Base-by-base conservation (phyloP, 2,113 vertebrate species). In the Amphiprion ocellaris region DNA sequence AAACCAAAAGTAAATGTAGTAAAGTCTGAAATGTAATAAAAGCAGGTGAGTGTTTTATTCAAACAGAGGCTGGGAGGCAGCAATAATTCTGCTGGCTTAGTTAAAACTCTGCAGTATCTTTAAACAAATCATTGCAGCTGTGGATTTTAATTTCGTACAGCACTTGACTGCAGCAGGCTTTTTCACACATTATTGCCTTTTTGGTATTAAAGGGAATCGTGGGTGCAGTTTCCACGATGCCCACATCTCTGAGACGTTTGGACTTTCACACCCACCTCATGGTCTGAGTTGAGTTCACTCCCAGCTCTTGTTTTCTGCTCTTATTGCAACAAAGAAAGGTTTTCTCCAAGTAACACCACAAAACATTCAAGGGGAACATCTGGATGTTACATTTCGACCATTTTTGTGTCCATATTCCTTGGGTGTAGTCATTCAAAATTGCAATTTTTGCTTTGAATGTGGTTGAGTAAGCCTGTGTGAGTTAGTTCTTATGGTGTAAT, bases 1-100 rank as follows among this genome's bases (percentile, higher is more conserved):
- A 12, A 12, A 14, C 2, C 41, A 44, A 44, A 47, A 62, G 28
- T 4, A 41, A 65, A 54, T 14, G 21, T 1, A 12, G 19, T 14
- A n/a, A 41, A n/a, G 52, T 17, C 26, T 47, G 8, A 54, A 30
- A 52, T 23, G 33, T 21, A 23, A 67, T 19, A 16, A 33, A 28
- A 69, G 15, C 26, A 37, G 59, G 33, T 37, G 33, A 37, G 33
- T 9, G 7, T 12, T 63, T 74, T n/a, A 70, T 59, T 33, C 69
- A 30, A 53, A 11, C 26, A 54, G 63, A 46, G 33, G 41, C 55
- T 49, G 49, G 9, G 41, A 67, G 41, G 44, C 41, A 21, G 33
- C 64, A 26, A 60, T 56, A 1, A 50, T 28, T 54, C 44, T 69
- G 41, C 37, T 41, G 17, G 17, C 55, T 53, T 67, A n/a, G 14